These are phyloP conservation scores for Ammospiza caudacuta DNA, from an alignment of 2,113 vertebrate genomes.

Conservation along the genomic window DNA sequence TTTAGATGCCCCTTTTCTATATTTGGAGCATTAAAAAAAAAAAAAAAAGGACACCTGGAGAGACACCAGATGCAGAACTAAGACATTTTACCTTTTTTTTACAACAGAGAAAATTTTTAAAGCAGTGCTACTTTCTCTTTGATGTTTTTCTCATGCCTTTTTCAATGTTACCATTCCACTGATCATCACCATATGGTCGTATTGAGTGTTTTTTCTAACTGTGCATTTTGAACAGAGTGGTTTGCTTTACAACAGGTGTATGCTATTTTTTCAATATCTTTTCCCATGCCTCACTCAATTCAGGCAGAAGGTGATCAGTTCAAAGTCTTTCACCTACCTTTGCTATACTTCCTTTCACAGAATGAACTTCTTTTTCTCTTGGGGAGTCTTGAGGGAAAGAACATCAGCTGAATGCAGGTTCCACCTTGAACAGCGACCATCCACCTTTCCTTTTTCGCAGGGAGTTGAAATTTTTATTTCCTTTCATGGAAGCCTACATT, in stretches of 20 bases:
- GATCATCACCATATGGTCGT: neutral
- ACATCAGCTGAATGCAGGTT: neutral
- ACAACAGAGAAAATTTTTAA: neutral
- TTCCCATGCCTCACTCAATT: neutral
- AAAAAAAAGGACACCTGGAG: neutral
- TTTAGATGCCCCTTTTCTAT: neutral
- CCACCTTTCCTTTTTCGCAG: neutral
- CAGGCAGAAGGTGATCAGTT: neutral
- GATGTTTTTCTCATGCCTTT: neutral
- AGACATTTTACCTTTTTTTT: neutral
- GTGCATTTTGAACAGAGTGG: neutral
- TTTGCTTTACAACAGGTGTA: neutral
- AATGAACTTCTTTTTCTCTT: neutral
- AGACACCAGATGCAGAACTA: neutral
- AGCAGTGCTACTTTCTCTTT: neutral
- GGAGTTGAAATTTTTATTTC: neutral
- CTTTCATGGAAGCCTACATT: neutral
- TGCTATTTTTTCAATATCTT: neutral
- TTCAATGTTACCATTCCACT: neutral
- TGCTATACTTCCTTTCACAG: neutral
- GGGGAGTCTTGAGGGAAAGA: neutral
- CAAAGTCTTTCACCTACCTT: neutral
- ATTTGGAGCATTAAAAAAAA: neutral
- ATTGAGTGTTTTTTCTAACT: neutral
- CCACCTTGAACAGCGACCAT: neutral